Base-by-base conservation (phyloP, 2,797 vertebrate species). In the Melanotaenia parkinsoni region DNA sequence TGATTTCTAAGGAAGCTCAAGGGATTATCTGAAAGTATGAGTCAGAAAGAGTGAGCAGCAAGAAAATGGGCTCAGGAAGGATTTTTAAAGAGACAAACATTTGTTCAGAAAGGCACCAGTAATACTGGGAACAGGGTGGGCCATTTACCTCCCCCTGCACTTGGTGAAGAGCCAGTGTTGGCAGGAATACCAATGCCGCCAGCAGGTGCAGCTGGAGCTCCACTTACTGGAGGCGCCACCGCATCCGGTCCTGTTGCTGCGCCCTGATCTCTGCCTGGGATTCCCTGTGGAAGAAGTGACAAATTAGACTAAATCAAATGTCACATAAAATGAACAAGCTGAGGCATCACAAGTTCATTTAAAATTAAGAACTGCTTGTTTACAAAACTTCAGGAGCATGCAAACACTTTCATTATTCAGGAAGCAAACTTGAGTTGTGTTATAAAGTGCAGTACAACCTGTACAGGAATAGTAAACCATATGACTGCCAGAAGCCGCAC, bases 1-100 rank as follows among this genome's bases (percentile, higher is more conserved):
- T 98, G 98, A 90, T 95, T 97, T 87, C 96, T 92, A 74, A 99
- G 95, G 94, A 98, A 99, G 90, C 95, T 96, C 87, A 98, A 92
- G 1, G 97, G 98, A 89, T 98, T 98, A 56, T 93, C 97, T 98
- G 88, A 54, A 60, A 61, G 47, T 4, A 30, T 0, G 37, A 54
- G 26, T 56, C 26, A 57, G 28, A 66, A 18, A 32, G n/a, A 11
- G 4, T 28, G 24, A 85, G 32, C 57, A 32, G 12, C 32, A 50
- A n/a, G 4, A 37, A 30, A 12, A 58, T 22, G 66, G 1, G 62
- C 2, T 67, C 13, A 32, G 37, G 56, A 65, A 20, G 9, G 13
- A 35, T 4, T 26, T 28, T 10, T 28, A 51, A 1, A 58, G 18
- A 43, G 45, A 66, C 22, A 72, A 59, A 50, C 5, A 45, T 45